Conservation (phyloP, 53 echinoderm and acorn worm genomes). For the Echinometra lucunter region DNA sequence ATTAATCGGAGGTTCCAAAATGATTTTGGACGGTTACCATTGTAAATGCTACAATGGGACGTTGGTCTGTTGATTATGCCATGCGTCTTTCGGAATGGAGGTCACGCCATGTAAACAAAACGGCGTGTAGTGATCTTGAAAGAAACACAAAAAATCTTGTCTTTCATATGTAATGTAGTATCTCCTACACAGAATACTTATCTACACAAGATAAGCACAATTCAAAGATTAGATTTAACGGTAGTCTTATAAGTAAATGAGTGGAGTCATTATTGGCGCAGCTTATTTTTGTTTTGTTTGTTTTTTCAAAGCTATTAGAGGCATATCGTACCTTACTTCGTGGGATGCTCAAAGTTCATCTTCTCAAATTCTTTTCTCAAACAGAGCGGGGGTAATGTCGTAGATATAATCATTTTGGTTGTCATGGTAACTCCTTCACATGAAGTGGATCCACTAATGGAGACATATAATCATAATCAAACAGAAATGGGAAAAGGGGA, state of each 20-base stretch:
- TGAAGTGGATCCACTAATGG: constrained; percentile 4
- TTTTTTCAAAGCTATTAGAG: neutral
- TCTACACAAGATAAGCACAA: neutral
- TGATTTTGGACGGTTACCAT: constrained; percentile 1
- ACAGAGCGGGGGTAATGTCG: neutral
- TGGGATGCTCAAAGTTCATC: constrained; percentile 1
- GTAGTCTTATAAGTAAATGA: neutral
- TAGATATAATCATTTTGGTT: neutral
- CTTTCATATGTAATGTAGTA: neutral
- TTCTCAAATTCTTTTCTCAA: neutral
- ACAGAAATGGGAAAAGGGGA: neutral
- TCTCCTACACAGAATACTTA: neutral
- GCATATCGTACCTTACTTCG: neutral
- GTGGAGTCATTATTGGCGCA: neutral
- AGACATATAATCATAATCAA: constrained; percentile 6
- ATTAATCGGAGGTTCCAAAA: neutral
- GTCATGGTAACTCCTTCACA: neutral
- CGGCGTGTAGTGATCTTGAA: neutral
- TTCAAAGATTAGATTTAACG: neutral
- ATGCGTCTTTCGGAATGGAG: constrained; percentile 1
- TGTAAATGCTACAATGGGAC: neutral
- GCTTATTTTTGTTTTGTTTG: too few species aligned
- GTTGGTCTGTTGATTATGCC: neutral
- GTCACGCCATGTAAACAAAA: neutral
- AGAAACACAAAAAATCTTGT: neutral